Conservation (phyloP, 2,888 invertebrate genomes). For the Ochropleura leucogaster region DNA sequence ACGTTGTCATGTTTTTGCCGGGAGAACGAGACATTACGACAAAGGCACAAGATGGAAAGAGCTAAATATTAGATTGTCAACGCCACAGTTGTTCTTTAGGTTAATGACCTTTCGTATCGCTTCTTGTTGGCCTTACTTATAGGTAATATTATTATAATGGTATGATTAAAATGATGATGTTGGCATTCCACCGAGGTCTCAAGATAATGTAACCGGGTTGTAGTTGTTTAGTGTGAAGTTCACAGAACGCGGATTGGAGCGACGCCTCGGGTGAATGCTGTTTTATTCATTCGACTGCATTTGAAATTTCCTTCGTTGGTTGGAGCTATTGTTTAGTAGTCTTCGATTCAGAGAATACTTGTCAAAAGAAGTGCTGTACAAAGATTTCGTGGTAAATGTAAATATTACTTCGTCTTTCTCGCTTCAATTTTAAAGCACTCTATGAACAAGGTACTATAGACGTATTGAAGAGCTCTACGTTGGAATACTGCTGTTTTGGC, state of each 20-base stretch:
- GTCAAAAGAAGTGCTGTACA: neutral
- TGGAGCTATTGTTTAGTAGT: constrained; percentile 39
- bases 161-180: too few species aligned
- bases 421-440: neutral
- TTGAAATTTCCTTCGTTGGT: constrained; percentile 33
- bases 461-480: neutral
- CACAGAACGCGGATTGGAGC: constrained; percentile 32
- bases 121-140: too few species aligned
- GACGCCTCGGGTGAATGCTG: constrained; percentile 44
- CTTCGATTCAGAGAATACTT: constrained; percentile 20
- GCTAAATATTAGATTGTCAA: too few species aligned
- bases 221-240: constrained; percentile 67
- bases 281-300: constrained; percentile 61
- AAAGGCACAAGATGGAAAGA: too few species aligned
- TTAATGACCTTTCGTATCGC: too few species aligned
- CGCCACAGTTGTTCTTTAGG: too few species aligned
- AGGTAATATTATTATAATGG: too few species aligned
- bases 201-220: too few species aligned
- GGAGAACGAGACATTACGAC: too few species aligned
- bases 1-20: too few species aligned
- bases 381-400: neutral
- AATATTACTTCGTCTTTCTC: constrained; percentile 10
- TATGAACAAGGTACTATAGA: neutral
- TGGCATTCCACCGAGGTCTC: too few species aligned
- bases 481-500: neutral